Conservation (phyloP, 2,888 invertebrate genomes). For the Danaus chrysippus region DNA sequence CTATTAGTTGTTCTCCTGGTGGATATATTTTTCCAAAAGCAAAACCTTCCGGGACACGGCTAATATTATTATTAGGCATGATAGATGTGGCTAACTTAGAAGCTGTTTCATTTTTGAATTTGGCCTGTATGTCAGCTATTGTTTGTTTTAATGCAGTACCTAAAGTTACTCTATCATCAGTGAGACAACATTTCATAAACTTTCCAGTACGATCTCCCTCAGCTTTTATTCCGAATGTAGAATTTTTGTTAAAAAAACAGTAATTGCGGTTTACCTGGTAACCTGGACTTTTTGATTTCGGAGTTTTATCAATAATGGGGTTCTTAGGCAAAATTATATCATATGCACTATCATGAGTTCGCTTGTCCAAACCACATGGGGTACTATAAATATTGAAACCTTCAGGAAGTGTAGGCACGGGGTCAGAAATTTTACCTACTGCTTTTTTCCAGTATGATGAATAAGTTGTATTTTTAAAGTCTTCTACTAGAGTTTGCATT, state of each 20-base stretch:
- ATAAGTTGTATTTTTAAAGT: conserved; percentile 58
- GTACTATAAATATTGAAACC: conserved; percentile 50
- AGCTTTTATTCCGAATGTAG: conserved; percentile 59
- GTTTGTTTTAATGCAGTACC: conserved; percentile 55
- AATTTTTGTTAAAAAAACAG: conserved; percentile 55
- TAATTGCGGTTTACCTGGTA: conserved; percentile 52
- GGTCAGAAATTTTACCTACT: conserved; percentile 49
- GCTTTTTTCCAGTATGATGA: conserved; percentile 59
- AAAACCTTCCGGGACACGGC: conserved; percentile 62
- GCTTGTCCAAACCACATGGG: conserved; percentile 53
- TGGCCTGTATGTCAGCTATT: conserved; percentile 59
- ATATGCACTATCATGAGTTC: conserved; percentile 47
- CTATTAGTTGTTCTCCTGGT: conserved; percentile 58
- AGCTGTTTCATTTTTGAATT: conserved; percentile 51
- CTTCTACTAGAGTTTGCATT: conserved; percentile 54
- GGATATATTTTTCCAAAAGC: conserved; percentile 64
- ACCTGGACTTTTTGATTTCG: conserved; percentile 43
- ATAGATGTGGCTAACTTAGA: conserved; percentile 57
- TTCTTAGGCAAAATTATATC: conserved; percentile 60
- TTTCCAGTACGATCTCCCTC: conserved; percentile 14
- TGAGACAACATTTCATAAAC: conserved; percentile 55
- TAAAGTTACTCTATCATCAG: conserved; percentile 49
- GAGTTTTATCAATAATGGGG: conserved; percentile 53
- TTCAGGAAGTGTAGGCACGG: conserved; percentile 57
- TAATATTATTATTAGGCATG: conserved; percentile 70